These are phyloP conservation scores for Telenomus remus DNA, from an alignment of 1,140 invertebrate genomes.

Conservation along the genomic window DNA sequence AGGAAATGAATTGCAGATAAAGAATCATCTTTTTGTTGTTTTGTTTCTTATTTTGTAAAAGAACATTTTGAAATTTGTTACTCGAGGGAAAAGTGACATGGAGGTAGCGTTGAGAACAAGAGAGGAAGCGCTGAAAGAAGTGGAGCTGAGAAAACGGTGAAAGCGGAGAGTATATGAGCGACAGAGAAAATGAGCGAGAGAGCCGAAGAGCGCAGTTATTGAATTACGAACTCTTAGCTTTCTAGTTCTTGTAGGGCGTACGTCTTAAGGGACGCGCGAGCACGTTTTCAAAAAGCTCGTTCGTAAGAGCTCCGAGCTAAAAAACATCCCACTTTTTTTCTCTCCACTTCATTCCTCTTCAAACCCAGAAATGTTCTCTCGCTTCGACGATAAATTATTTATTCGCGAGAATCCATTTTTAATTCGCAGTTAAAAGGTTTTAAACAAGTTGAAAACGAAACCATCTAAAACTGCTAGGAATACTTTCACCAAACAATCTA, in stretches of 20 bases:
- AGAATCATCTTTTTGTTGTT: slow-evolving; percentile 47
- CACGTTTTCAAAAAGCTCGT: slow-evolving; percentile 70
- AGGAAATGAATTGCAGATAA: slow-evolving; percentile 12
- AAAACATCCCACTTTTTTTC: slow-evolving; percentile 52
- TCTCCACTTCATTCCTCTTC: slow-evolving; percentile 52
- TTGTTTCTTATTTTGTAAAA: slow-evolving; percentile 63
- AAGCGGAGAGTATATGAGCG: slow-evolving; percentile 48
- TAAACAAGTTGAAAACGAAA: too few species aligned
- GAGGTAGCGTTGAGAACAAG: slow-evolving; percentile 33
- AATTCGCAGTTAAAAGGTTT: too few species aligned
- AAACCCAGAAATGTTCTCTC: slow-evolving; percentile 19
- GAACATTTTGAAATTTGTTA: slow-evolving; percentile 66
- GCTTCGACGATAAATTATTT: too few species aligned
- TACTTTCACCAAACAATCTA: too few species aligned
- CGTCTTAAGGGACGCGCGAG: slow-evolving; percentile 69
- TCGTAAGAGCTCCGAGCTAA: slow-evolving; percentile 63
- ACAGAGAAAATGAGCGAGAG: slow-evolving; percentile 55
- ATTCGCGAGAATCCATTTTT: too few species aligned
- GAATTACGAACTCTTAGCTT: slow-evolving; percentile 75
- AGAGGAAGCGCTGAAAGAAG: slow-evolving; percentile 46
- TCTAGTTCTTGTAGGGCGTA: slow-evolving; percentile 70
- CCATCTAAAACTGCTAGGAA: too few species aligned
- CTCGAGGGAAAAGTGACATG: slow-evolving; percentile 58
- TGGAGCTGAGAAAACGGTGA: slow-evolving; percentile 54
- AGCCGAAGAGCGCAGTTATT: slow-evolving; percentile 69